phyloP scores from a whole-genome alignment of 2,797 vertebrate genomes.

The Malurus splendens region DNA sequence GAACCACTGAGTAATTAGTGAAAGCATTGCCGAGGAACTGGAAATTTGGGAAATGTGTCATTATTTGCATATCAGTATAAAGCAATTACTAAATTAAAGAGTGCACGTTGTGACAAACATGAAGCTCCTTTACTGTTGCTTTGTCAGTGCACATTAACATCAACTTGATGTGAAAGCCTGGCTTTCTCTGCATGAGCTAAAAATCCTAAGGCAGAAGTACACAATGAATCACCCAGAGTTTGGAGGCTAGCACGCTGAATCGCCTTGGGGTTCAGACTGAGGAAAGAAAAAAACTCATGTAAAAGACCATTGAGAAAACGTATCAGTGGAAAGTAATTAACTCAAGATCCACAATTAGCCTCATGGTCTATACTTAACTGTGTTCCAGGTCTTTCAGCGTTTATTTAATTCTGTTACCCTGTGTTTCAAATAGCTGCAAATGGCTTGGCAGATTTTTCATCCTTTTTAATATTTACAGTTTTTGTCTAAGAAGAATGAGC shows the following conservation, averaged over 20 bases:
- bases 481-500: constrained; percentile 53
- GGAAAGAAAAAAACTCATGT: constrained; percentile 57
- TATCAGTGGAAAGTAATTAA: constrained; percentile 73
- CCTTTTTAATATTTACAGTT: constrained; percentile 53
- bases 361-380: constrained; percentile 67
- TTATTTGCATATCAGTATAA: constrained; percentile 64
- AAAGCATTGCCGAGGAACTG: constrained; percentile 43
- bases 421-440: constrained; percentile 69
- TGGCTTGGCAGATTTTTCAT: constrained; percentile 62
- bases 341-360: constrained; percentile 73
- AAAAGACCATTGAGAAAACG: constrained; percentile 67
- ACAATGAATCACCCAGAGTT: constrained; percentile 61
- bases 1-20: constrained; percentile 42
- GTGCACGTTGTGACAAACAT: constrained; percentile 65
- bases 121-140: constrained; percentile 68
- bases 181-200: constrained; percentile 60
- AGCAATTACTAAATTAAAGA: constrained; percentile 66
- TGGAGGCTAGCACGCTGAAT: constrained; percentile 51
- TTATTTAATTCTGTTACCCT: constrained; percentile 68
- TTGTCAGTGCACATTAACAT: constrained; percentile 66
- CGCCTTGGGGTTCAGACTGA: constrained; percentile 63
- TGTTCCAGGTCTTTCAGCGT: constrained; percentile 64
- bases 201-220: constrained; percentile 64
- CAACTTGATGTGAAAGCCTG: constrained; percentile 63
- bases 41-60: constrained; percentile 67